A percentile compares a stretch with the other conserved stretches of the same genome.
Evolutionary conservation across 2,797 vertebrate species (phyloP).

Genomic region (Huso huso): DNA sequence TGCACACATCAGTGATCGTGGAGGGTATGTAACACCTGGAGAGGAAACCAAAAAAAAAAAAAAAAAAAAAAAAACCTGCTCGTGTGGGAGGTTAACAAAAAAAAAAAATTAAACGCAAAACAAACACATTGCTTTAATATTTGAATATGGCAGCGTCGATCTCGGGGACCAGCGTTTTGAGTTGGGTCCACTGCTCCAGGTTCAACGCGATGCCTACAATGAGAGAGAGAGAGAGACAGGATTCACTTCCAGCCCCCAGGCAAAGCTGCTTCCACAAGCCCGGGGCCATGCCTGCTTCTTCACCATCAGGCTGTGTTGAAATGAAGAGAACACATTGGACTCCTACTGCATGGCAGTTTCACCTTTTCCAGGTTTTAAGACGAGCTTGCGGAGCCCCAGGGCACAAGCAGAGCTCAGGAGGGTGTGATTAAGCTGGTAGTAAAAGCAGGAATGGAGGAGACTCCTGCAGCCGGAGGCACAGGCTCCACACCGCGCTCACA

Average conservation of each 20-base stretch:
- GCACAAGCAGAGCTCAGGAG: too few species aligned
- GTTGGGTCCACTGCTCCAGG: conserved; percentile 31
- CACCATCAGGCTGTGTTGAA: conserved; percentile 6
- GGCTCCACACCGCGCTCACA: not conserved
- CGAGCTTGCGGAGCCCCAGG: too few species aligned
- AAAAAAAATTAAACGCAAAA: conserved; percentile 8
- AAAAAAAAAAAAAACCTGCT: not conserved
- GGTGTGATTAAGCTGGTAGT: too few species aligned
- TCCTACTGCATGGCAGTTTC: conserved; percentile 38
- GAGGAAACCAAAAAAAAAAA: not conserved
- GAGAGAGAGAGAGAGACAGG: conserved; percentile 18
- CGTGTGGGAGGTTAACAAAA: not conserved
- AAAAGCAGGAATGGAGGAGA: too few species aligned
- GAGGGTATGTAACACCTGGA: not conserved
- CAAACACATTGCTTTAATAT: conserved; percentile 28
- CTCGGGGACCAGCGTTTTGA: conserved; percentile 31
- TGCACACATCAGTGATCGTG: too few species aligned
- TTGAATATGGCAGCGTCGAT: conserved; percentile 32
- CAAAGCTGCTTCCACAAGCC: too few species aligned
- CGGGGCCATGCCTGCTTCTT: too few species aligned
- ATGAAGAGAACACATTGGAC: conserved; percentile 22
- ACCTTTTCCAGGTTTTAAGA: conserved; percentile 25
- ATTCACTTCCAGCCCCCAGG: conserved; percentile 10
- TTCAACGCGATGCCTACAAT: conserved; percentile 27
- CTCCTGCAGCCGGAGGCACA: too few species aligned